These are phyloP conservation scores for Trichonephila inaurata DNA, from an alignment of 1,140 invertebrate genomes.

Conservation along the genomic window DNA sequence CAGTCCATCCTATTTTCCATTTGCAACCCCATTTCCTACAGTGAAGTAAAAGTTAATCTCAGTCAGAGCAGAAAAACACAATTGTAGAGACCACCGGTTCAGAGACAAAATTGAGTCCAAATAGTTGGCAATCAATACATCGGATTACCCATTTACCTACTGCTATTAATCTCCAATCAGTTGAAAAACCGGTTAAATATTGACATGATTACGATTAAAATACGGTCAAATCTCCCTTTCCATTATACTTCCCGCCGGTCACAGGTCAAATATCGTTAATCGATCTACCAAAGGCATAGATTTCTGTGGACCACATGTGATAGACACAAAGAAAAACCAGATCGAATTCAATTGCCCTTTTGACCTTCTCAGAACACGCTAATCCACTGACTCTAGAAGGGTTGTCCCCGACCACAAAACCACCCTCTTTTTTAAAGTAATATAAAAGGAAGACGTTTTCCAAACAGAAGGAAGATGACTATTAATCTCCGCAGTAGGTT, in stretches of 20 bases:
- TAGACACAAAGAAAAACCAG: not conserved
- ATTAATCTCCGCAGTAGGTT: constrained; percentile 40
- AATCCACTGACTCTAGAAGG: constrained; percentile 12
- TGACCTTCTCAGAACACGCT: constrained; percentile 17
- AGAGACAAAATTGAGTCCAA: no score
- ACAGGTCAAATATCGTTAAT: constrained; percentile 31
- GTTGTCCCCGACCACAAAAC: not conserved
- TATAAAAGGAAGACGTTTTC: not conserved
- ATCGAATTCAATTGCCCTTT: not conserved
- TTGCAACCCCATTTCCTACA: no score
- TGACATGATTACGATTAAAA: not conserved
- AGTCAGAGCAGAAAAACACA: no score
- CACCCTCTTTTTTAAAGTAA: not conserved
- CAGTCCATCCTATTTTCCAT: no score
- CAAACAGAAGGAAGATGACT: not conserved
- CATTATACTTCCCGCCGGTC: not conserved
- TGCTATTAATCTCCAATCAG: no score
- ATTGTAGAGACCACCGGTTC: no score
- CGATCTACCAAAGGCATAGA: not conserved
- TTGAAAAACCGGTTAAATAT: no score
- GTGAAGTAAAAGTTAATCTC: no score
- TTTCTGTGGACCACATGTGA: not conserved
- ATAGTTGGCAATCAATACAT: no score
- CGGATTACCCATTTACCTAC: no score
- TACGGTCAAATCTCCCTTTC: not conserved